Percentiles rank a stretch among this genome's conserved stretches.
These are phyloP conservation scores for Myotis daubentonii DNA, from an alignment of 2,797 vertebrate genomes.

Conservation along the genomic window DNA sequence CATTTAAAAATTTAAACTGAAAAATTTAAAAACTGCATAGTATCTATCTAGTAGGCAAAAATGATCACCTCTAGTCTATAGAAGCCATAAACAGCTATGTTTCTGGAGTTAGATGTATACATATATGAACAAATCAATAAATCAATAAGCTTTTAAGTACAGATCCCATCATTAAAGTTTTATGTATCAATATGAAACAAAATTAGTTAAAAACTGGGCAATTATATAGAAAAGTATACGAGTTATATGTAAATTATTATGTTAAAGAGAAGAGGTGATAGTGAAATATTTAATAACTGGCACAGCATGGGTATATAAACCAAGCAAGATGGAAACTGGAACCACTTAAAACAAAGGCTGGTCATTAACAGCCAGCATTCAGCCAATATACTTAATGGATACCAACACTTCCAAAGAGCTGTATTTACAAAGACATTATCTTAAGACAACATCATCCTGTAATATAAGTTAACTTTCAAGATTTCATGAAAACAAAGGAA, in stretches of 20 bases:
- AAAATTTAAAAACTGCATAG: slow-evolving; percentile 11
- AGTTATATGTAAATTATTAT: background rate
- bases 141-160: background rate
- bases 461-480: background rate
- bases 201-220: background rate
- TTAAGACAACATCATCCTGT: background rate
- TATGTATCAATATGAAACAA: background rate
- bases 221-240: background rate
- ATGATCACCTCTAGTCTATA: background rate
- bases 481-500: background rate
- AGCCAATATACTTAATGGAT: background rate
- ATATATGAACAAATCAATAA: slow-evolving; percentile 24
- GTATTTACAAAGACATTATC: background rate
- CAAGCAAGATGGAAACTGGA: background rate
- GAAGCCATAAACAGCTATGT: background rate
- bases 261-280: background rate
- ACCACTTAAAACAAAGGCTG: background rate
- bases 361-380: background rate
- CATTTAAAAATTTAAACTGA: background rate
- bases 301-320: background rate
- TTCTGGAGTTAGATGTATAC: background rate
- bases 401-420: background rate
- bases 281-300: background rate
- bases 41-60: background rate
- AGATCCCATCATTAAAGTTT: slow-evolving; percentile 10